A percentile compares a stretch with the other conserved stretches of the same genome.
These are phyloP conservation scores for Cheilinus undulatus DNA, from an alignment of 2,113 vertebrate genomes.

Conservation along the genomic window DNA sequence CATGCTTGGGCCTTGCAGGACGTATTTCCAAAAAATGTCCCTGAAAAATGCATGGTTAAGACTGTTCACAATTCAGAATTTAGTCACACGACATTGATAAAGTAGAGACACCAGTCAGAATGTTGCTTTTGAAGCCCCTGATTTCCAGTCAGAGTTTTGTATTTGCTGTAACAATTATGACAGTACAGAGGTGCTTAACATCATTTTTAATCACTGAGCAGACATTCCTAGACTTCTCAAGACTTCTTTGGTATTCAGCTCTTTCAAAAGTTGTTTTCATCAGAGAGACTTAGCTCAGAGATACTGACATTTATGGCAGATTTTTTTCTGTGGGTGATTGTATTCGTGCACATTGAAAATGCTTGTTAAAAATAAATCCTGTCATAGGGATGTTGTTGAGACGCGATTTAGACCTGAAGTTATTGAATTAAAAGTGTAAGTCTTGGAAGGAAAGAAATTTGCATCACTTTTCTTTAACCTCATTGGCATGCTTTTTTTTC, in stretches of 20 bases:
- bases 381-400: slow-evolving; percentile 1
- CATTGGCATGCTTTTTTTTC: neutral
- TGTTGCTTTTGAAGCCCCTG: too few species aligned
- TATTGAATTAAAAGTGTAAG: neutral
- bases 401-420: slow-evolving; percentile 2
- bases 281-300: neutral
- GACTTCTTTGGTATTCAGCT: slow-evolving; percentile 3
- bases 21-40: too few species aligned
- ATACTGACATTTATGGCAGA: neutral
- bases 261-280: neutral
- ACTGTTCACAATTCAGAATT: too few species aligned
- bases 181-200: neutral
- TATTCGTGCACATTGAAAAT: neutral
- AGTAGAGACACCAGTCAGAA: too few species aligned
- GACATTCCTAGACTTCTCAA: neutral
- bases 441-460: neutral
- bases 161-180: neutral
- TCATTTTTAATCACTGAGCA: neutral
- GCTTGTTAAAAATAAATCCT: neutral
- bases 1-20: too few species aligned
- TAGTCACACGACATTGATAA: too few species aligned
- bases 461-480: neutral
- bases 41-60: too few species aligned
- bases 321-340: slow-evolving; percentile 2
- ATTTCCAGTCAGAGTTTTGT: neutral